Evolutionary conservation across 2,797 vertebrate species (phyloP), one percentile per base, ranked within the genome.

Genomic region (Austrolebias charrua): DNA sequence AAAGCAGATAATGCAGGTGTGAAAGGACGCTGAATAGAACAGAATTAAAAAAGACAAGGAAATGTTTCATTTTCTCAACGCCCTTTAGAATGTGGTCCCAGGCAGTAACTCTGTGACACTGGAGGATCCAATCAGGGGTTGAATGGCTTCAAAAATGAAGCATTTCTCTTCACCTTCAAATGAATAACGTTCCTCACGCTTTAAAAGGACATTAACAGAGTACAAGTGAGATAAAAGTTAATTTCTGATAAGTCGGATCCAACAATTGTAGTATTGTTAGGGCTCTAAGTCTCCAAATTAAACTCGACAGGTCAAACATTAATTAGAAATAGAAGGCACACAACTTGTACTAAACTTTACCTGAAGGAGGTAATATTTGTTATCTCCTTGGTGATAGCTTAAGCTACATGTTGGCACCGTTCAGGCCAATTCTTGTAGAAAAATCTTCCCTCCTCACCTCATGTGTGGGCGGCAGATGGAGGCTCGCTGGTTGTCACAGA

Each of bases 11-110:
- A 83, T 65, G 64, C 77, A 85, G 83, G 79, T 88, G 78, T 74
- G 80, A 84, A 86, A 81, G 55, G 74, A 65, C 57, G 29, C 29
- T 83, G 77, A 87, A 89, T 80, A 73, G 76, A 87, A 74, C 66
- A 64, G 78, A 82, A 92, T 89, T 90, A 82, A 85, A 88, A 85
- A 80, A 28, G 24, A 5, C n/a, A 66, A 57, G 61, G 66, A 81
- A 85, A 86, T 76, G 81, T 84, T 90, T 81, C 72, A 88, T 86
- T 89, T 90, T 71, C 79, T 85, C 69, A 75, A 77, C 69, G 76
- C 76, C 81, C 77, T 88, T 83, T 68, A 80, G 78, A 86, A 87
- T 74, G 59, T 80, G 62, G 73, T 58, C 67, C 63, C 60, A 76
- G 76, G 66, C 66, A 15, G 53, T 60, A 69, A 75, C 71, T 78